Base-by-base conservation (phyloP, 2,888 invertebrate genomes). In the Pollenia griseotomentosa region DNA sequence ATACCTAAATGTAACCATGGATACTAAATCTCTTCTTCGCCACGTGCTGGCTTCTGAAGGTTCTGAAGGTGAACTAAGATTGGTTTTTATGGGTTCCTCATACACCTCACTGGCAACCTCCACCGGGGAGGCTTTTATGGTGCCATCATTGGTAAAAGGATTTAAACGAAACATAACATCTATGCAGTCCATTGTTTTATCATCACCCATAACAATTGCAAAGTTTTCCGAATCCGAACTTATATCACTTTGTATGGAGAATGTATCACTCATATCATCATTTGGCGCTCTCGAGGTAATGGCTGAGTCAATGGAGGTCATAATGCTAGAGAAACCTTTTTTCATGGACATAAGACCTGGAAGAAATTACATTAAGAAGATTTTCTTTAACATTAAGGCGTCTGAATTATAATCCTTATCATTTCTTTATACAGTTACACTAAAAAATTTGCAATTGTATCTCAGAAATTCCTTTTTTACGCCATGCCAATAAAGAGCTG, bases 221-320 rank as follows among this genome's bases (percentile, higher is more conserved):
- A 96, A 97, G 89, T 97, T 96, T 90, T 97, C 97, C 88, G 97
- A 97, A 94, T 98, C 98, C 0, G 97, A 97, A 89, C 97, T 97
- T 51, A 96, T 96, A 87, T 98, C 98, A 89, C 97, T 97, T 89
- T 96, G 95, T 89, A 96, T 95, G 0, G 97, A 97, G 88, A 96
- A 94, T 0, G 96, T 96, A 91, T 97, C 97, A 90, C 96, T 96
- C 74, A 95, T 95, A 85, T 96, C 96, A 91, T 97, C 97, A 71
- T 90, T 92, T 53, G 92, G 90, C 0, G 96, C 95, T 63, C 95
- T 95, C 3, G 95, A 94, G 88, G 97, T 96, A 81, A 96, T 93
- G n/a, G 96, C 97, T 88, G 96, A 96, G 94, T 97, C 97, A 83
- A 97, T 95, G 0, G 97, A 97, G 77, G 97, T 97, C 95, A 97